Conservation (phyloP, 2,113 vertebrate species). For the Symphodus melops region DNA sequence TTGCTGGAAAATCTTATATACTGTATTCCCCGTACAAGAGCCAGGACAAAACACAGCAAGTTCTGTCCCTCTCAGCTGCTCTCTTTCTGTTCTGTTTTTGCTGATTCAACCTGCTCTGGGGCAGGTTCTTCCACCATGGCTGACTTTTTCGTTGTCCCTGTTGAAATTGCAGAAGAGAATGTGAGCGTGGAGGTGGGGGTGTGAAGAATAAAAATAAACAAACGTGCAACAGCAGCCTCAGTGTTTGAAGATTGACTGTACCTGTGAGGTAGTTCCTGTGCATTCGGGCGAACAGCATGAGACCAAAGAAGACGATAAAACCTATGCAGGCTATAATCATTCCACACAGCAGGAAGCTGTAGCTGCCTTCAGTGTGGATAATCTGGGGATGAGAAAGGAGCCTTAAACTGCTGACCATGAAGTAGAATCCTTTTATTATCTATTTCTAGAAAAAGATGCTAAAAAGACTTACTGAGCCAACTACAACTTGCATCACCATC, state of each 20-base stretch:
- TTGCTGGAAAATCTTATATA: slow-evolving; percentile 3
- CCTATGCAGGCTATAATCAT: slow-evolving; percentile 90
- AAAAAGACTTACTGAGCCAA: slow-evolving; percentile 89
- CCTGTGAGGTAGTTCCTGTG: slow-evolving; percentile 88
- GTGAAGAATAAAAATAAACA: slow-evolving; percentile 15
- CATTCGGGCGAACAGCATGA: slow-evolving; percentile 91
- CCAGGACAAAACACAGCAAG: slow-evolving; percentile 13
- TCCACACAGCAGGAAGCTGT: slow-evolving; percentile 94
- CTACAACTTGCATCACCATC: slow-evolving; percentile 94
- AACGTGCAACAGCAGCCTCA: not conserved
- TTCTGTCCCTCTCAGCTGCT: slow-evolving; percentile 49
- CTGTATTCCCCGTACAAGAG: not conserved
- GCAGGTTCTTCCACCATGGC: slow-evolving; percentile 74
- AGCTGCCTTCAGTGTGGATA: slow-evolving; percentile 90
- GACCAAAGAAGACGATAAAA: slow-evolving; percentile 88
- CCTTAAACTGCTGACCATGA: slow-evolving; percentile 24
- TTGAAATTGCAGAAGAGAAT: slow-evolving; percentile 1
- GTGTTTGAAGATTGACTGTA: slow-evolving; percentile 65
- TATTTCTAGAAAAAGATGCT: slow-evolving; percentile 8
- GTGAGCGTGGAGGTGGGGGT: not conserved
- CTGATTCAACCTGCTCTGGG: slow-evolving; percentile 46
- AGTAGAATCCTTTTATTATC: slow-evolving; percentile 1
- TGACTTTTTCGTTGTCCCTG: slow-evolving; percentile 78
- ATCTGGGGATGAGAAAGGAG: slow-evolving; percentile 80
- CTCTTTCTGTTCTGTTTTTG: slow-evolving; percentile 53